Evolutionary conservation across 2,797 vertebrate species (phyloP).

Genomic region (Lepus oiostolus): DNA sequence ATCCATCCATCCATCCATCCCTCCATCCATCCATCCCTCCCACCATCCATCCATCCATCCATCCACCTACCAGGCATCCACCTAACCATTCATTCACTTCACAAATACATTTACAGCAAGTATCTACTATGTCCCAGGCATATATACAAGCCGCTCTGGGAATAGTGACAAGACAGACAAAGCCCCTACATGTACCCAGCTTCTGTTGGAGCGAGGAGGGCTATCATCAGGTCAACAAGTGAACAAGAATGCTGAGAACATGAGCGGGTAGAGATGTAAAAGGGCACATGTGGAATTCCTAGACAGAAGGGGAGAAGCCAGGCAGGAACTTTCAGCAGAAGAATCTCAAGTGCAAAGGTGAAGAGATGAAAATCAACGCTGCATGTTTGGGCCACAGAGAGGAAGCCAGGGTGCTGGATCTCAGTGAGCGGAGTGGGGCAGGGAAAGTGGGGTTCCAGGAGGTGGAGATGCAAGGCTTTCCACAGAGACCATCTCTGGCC

Average conservation of each 20-base stretch:
- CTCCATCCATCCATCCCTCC: no score
- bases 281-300: background rate
- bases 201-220: background rate
- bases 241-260: background rate
- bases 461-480: background rate
- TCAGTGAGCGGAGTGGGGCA: rapidly evolving
- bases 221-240: background rate
- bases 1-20: no score
- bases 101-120: background rate
- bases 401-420: background rate
- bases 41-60: no score
- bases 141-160: background rate
- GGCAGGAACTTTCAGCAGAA: background rate
- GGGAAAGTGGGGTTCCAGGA: background rate
- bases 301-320: background rate
- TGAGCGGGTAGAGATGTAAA: background rate
- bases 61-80: no score
- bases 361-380: rapidly evolving
- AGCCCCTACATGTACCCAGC: background rate
- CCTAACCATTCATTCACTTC: background rate
- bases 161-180: background rate
- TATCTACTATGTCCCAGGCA: background rate
- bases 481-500: background rate
- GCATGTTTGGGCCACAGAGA: background rate
- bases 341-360: background rate